Base-by-base conservation (phyloP, 2,888 invertebrate genomes). In the Stenurella melanura region DNA sequence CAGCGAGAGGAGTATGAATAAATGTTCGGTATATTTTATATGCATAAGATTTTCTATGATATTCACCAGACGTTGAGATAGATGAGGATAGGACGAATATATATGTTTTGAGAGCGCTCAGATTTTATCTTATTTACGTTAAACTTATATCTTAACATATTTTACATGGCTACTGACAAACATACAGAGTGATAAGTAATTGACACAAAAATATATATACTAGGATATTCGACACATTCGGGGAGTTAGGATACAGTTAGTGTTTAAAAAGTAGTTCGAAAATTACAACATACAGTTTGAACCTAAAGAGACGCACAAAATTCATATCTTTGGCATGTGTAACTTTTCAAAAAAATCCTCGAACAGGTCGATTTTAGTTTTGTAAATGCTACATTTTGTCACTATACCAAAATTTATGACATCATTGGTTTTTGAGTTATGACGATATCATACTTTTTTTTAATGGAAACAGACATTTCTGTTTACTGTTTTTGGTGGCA, bases 1-100 rank as follows among this genome's bases (percentile, higher is more conserved):
- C 69, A 69, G 57, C 69, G 17, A 69, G 69, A 69, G 69, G 69
- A 69, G 69, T 69, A 69, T 69, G 69, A 69, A 69, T 69, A 69
- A 69, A 69, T 69, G 69, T 34, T 69, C 58, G 57, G 69, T 69
- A 69, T 69, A 69, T 69, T 69, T 69, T 69, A 69, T 69, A 69
- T 69, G 69, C 69, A 69, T 69, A 58, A 57, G 30, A 69, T 69
- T 69, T 69, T 69, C 57, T 69, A 69, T 57, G 69, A 69, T 69
- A 56, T 69, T 69, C 30, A 34, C 69, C 69, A 69, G 69, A 69
- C 69, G 57, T 17, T 34, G 17, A 34, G 21, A 57, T 61, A 61
- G 61, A 61, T 61, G 61, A 61, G 34, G 61, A 61, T 61, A 61
- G 30, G 61, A 57, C 57, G 69, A 57, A 19, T 42, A 42, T 64